Evolutionary conservation across 1,140 invertebrate species (phyloP).

Genomic region (Ips typographus): DNA sequence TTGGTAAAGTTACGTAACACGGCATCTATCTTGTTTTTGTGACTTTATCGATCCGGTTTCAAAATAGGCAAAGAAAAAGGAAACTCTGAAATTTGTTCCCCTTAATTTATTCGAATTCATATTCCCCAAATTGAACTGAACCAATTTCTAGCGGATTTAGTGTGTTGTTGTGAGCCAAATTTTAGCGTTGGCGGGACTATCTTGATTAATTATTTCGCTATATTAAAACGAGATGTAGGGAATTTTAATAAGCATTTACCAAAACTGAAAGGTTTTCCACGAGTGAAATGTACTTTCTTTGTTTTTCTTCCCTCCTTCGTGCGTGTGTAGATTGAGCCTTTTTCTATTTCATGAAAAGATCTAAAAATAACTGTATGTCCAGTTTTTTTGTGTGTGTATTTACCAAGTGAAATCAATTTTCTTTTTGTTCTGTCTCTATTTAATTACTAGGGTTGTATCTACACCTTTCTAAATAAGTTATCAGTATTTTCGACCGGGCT

Average conservation of each 20-base stretch:
- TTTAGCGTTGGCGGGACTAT: background rate
- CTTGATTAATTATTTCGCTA: background rate
- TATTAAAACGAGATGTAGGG: background rate
- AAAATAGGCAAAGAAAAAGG: background rate
- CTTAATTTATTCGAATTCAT: constrained; percentile 5
- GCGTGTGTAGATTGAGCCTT: background rate
- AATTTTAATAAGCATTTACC: too few species aligned
- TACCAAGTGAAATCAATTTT: constrained; percentile 4
- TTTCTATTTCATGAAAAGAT: background rate
- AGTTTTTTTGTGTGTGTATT: background rate
- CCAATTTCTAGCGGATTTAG: constrained; percentile 3
- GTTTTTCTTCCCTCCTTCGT: background rate
- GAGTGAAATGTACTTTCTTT: background rate
- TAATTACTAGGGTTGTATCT: constrained; percentile 5
- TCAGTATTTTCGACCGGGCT: constrained; percentile 7
- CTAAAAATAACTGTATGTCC: background rate
- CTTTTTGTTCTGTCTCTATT: constrained; percentile 9
- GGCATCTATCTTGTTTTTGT: background rate
- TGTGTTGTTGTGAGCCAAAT: too few species aligned
- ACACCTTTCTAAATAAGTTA: constrained; percentile 16
- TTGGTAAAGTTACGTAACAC: background rate
- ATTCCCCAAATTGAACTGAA: constrained; percentile 1
- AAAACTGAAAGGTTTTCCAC: too few species aligned
- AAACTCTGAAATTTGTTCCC: background rate
- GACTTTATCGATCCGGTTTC: background rate